phyloP scores from a whole-genome alignment of 1,140 invertebrate species.

The Drosophila nasuta region DNA sequence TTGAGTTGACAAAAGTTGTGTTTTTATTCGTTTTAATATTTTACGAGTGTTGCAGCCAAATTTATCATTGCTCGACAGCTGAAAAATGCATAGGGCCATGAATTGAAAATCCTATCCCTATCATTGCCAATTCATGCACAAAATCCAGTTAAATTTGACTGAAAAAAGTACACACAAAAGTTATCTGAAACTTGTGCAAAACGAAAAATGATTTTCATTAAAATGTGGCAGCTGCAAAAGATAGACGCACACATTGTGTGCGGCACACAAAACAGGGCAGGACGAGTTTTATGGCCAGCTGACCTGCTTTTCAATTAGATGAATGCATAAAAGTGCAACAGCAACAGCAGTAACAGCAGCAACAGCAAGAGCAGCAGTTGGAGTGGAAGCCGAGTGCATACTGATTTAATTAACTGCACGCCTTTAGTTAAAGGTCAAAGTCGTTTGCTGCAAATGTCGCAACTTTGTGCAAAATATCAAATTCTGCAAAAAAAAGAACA shows the following conservation, averaged over 20 bases:
- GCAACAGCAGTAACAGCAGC: neutral
- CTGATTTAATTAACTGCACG: slow-evolving; percentile 50
- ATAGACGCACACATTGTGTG: slow-evolving; percentile 5
- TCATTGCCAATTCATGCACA: slow-evolving; percentile 23
- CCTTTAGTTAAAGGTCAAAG: slow-evolving; percentile 20
- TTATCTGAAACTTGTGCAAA: neutral
- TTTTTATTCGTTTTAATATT: neutral
- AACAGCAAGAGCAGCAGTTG: neutral
- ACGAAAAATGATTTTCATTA: slow-evolving; percentile 23
- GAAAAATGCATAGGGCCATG: slow-evolving; percentile 35
- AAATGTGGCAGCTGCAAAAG: slow-evolving; percentile 23
- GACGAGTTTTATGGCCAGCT: slow-evolving; percentile 6
- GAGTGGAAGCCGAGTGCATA: slow-evolving; percentile 14
- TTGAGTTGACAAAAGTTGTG: slow-evolving; percentile 16
- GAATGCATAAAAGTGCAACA: slow-evolving; percentile 50
- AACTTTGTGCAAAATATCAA: slow-evolving; percentile 23
- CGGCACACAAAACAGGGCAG: too few species aligned
- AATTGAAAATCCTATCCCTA: slow-evolving; percentile 21
- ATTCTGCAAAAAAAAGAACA: slow-evolving; percentile 8
- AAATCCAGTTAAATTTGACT: slow-evolving; percentile 3
- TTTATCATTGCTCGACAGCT: slow-evolving; percentile 28
- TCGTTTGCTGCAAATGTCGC: slow-evolving; percentile 12
- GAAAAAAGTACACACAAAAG: neutral
- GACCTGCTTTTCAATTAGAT: slow-evolving; percentile 44
- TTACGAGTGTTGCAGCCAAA: neutral